Percentiles rank a stretch among this genome's conserved stretches.
Evolutionary conservation across 2,797 vertebrate genomes (phyloP).

Genomic region (Tauraco hartlaubi): DNA sequence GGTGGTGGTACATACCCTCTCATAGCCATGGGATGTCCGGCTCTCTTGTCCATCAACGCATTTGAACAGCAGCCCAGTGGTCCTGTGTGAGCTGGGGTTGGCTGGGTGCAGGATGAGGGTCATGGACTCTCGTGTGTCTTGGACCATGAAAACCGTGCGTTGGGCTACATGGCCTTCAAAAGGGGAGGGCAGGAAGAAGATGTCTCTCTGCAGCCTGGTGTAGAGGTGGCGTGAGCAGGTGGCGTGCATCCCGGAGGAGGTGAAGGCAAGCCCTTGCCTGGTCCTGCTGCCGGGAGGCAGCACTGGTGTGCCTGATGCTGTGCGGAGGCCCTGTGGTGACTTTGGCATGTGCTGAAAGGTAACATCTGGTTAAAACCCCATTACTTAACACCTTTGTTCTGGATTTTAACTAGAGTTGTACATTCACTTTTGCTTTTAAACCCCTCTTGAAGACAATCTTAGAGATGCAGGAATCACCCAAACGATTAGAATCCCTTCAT

Average conservation of each 20-base stretch:
- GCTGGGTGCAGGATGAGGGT: not conserved
- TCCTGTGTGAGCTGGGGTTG: not conserved
- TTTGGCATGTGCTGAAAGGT: not conserved
- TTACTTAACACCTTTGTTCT: not conserved
- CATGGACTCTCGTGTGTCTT: not conserved
- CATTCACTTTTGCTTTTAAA: not conserved
- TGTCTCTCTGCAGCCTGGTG: not conserved
- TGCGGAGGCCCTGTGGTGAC: not conserved
- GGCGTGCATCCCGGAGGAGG: fast-evolving
- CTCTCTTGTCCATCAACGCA: fast-evolving
- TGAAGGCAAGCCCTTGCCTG: not conserved
- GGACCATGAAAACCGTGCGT: not conserved
- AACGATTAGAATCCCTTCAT: not conserved
- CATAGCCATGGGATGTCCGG: fast-evolving
- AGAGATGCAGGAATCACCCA: not conserved
- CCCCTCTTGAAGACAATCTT: not conserved
- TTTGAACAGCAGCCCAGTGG: not conserved
- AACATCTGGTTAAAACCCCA: not conserved
- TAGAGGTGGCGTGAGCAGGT: not conserved
- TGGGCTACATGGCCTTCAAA: not conserved
- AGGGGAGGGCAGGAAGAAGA: not conserved
- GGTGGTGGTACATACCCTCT: fast-evolving
- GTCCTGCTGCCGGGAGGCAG: fast-evolving
- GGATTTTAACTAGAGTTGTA: not conserved
- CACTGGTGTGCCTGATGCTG: not conserved